Base-by-base conservation (phyloP, 2,113 vertebrate species). In the Cottus gobio region DNA sequence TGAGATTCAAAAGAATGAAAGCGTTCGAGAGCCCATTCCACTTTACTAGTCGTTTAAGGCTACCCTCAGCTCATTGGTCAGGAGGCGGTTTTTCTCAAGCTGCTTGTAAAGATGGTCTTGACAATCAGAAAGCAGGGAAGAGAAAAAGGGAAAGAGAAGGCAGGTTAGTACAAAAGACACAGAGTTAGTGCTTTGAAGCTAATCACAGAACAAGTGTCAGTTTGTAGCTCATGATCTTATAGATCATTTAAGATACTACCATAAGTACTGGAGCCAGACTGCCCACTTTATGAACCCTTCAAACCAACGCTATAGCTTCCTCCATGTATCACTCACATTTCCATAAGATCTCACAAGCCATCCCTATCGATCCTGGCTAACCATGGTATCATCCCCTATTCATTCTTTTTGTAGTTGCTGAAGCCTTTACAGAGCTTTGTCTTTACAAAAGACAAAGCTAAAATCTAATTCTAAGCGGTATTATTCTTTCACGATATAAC, bases 71-170 rank as follows among this genome's bases (percentile, higher is more conserved):
- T 99, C 96, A 91, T 97, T 97, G 95, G 96, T 96, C 90, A 99
- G 97, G 83, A 96, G 95, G 73, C 95, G 96, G 91, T 98, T 99
- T 97, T 97, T 97, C 94, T 98, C 97, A 94, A 98, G 96, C 96
- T 98, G 96, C 93, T 96, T 97, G 96, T 98, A 97, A 91, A 98
- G 96, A 82, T 96, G 96, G 82, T 99, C 97, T 98, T 91, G 83
- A 93, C 94, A 95, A 94, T 95, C 96, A 94, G 96, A 95, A 94
- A 95, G 95, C 95, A 94, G 90, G 94, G 89, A 94, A 93, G 94
- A 94, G 90, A 95, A 91, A 46, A 94, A 80, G 89, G 91, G 93
- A 91, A 95, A 87, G 94, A 93, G 71, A 85, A 84, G 52, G 63
- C 8, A 84, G 52, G 87, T 93, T 93, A 94, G 90, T 92, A 82